Percentiles rank a stretch among this genome's conserved stretches.
phyloP scores from a whole-genome alignment of 1,140 invertebrate genomes.

The Lineus longissimus region DNA sequence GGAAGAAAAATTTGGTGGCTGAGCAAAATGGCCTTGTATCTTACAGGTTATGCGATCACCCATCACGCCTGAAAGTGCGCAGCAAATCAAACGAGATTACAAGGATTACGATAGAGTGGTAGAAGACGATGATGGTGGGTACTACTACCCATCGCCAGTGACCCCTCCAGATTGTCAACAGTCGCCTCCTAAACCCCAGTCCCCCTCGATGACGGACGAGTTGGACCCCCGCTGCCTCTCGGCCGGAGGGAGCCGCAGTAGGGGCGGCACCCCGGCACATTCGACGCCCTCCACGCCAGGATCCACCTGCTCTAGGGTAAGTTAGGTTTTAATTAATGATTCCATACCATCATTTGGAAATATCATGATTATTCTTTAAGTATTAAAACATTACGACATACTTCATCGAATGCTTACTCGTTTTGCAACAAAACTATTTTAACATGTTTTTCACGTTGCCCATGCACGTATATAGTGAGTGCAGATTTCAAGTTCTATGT shows the following conservation, averaged over 20 bases:
- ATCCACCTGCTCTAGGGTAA: no score
- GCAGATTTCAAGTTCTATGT: no score
- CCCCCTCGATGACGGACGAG: constrained; percentile 42
- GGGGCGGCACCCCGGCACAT: no score
- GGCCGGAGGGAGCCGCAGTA: constrained; percentile 13
- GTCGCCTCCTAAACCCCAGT: constrained; percentile 48
- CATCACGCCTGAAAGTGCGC: constrained; percentile 37
- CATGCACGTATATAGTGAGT: no score
- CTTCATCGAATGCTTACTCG: no score
- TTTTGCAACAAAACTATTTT: no score
- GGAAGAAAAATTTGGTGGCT: not conserved
- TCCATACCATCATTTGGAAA: no score
- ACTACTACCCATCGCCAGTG: constrained; percentile 44
- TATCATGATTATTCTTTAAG: no score
- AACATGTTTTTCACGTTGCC: no score
- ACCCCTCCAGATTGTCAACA: constrained; percentile 47
- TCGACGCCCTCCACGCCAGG: no score
- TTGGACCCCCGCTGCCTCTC: constrained; percentile 29
- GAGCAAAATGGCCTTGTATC: not conserved
- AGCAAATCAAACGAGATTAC: constrained; percentile 40
- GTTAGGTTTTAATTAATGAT: no score
- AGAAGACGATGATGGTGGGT: constrained; percentile 34
- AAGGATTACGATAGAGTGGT: constrained; percentile 45
- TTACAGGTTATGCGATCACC: constrained; percentile 41
- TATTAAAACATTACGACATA: no score